phyloP scores from a whole-genome alignment of 2,888 invertebrate species.

The Oscheius sp. region DNA sequence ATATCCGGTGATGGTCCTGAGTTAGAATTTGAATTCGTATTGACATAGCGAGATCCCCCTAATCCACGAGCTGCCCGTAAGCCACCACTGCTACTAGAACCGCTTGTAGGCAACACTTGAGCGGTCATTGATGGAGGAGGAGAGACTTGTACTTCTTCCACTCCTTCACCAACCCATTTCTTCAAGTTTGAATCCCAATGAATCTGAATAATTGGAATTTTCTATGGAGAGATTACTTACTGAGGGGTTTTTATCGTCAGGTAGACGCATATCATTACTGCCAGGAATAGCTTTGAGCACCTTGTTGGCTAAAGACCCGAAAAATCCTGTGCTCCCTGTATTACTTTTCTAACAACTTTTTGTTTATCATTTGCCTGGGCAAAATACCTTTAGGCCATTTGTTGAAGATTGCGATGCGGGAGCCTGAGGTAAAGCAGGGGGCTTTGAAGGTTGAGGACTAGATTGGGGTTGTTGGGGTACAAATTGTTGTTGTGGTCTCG shows the following conservation, averaged over 20 bases:
- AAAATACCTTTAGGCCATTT: not conserved
- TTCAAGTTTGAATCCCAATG: conserved; percentile 53
- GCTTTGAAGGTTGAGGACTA: too few relatives aligned
- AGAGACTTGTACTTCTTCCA: conserved; percentile 53
- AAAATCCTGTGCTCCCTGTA: not conserved
- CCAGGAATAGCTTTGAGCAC: conserved; percentile 54
- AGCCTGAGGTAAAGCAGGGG: not conserved
- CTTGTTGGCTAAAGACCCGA: not conserved
- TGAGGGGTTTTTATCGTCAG: conserved; percentile 61
- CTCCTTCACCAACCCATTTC: conserved; percentile 59
- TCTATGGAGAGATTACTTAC: conserved; percentile 25
- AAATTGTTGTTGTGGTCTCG: not conserved
- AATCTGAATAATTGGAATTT: conserved; percentile 45
- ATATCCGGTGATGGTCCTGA: not conserved
- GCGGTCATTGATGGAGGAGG: conserved; percentile 45
- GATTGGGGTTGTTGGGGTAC: too few relatives aligned
- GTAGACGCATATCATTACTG: conserved; percentile 64
- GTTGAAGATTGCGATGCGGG: not conserved
- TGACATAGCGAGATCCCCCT: conserved; percentile 37
- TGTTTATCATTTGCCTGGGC: not conserved
- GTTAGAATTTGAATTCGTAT: conserved; percentile 5
- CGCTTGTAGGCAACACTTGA: not conserved
- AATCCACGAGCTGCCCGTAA: conserved; percentile 43
- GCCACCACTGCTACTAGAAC: conserved; percentile 27
- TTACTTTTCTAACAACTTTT: not conserved